Base-by-base conservation (phyloP, 2,797 vertebrate species). In the Rhinophrynus dorsalis region DNA sequence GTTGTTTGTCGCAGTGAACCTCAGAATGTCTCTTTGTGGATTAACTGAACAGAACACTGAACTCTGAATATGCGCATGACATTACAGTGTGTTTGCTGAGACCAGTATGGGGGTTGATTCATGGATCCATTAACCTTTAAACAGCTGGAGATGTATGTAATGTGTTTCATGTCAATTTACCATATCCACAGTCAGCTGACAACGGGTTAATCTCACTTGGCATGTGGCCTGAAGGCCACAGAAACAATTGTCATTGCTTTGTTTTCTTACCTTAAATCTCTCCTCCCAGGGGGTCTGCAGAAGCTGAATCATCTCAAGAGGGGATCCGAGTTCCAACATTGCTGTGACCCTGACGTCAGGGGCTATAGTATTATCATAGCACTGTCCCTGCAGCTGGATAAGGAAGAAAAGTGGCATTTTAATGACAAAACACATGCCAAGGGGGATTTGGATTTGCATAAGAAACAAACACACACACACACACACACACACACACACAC, bases 271-370 rank as follows among this genome's bases (percentile, higher is more conserved):
- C 90, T 94, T 92, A 87, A 97, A 96, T 81, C 95, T 85, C 82
- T 96, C 94, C 79, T 97, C 95, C 95, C 95, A 97, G 80, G 94
- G 92, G 78, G 92, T 95, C 89, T 97, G 95, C 64, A 96, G 90
- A 77, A 97, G 92, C 86, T 94, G 92, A 85, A 97, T 96, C 94
- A 96, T 96, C 89, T 96, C 92, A 72, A 97, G 86, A 45, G 95
- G 94, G 67, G 79, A 80, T 67, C 95, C 95, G 76, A 94, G 90
- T 82, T 97, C 95, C 85, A 95, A 79, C 77, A 94, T 91, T 11
- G 94, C 91, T 2, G 90, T 90, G 73, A 95, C 85, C 75, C 87
- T 83, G 11, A 88, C 82, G 47, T 81, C 85, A n/a, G 83, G 77
- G 47, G 82, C 68, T 6, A 70, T 52, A 24, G 76, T 74, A 5